Evolutionary conservation across 2,797 vertebrate species (phyloP).

Genomic region (Otolemur crassicaudatus): DNA sequence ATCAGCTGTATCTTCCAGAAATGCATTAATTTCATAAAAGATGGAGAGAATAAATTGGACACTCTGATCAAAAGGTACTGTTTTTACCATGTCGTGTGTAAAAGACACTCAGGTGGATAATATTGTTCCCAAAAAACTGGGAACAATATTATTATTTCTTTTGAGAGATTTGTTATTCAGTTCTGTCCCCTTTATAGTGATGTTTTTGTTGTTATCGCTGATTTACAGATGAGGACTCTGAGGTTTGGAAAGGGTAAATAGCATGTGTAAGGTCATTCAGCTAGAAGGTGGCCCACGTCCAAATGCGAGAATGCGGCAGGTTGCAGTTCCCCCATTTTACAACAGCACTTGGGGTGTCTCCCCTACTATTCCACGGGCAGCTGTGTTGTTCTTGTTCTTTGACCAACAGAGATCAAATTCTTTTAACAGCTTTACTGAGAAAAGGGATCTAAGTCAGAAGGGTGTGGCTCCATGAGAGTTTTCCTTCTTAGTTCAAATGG

Average conservation of each 20-base stretch:
- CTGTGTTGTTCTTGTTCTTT: not conserved
- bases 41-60: slow-evolving; percentile 94
- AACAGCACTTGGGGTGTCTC: not conserved
- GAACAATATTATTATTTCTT: not conserved
- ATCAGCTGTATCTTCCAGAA: slow-evolving; percentile 97
- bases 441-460: slow-evolving; percentile 37
- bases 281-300: not conserved
- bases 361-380: not conserved
- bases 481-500: slow-evolving; percentile 13
- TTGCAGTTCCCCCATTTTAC: not conserved
- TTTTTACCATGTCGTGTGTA: not conserved
- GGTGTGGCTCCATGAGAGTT: not conserved
- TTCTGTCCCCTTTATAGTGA: not conserved
- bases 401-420: not conserved
- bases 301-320: not conserved
- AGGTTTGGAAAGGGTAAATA: not conserved
- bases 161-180: not conserved
- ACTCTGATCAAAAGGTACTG: slow-evolving; percentile 94
- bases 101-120: not conserved
- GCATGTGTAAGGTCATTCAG: not conserved
- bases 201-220: not conserved
- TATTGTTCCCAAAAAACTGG: not conserved
- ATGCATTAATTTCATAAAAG: slow-evolving; percentile 93
- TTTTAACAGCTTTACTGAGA: not conserved
- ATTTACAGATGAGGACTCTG: not conserved